Conservation (phyloP, 2,888 invertebrate species). For the Megamerina dolium region DNA sequence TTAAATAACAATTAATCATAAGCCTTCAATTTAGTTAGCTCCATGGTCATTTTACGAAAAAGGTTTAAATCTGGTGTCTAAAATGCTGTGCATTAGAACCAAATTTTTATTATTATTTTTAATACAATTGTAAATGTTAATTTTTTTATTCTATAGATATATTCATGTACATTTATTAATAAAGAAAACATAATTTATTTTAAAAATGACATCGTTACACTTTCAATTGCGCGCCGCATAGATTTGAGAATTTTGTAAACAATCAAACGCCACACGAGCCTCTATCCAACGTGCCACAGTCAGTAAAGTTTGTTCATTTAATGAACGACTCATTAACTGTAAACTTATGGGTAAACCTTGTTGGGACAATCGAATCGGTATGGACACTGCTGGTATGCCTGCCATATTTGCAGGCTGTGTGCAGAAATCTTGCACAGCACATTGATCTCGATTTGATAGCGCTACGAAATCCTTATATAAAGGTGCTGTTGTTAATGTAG, state of each 20-base stretch:
- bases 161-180: too few species aligned
- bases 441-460: slow-evolving; percentile 78
- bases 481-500: slow-evolving; percentile 83
- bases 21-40: too few species aligned
- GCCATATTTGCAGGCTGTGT: slow-evolving; percentile 97
- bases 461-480: slow-evolving; percentile 68
- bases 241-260: slow-evolving; percentile 32
- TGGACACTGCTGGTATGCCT: slow-evolving; percentile 82
- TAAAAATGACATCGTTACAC: too few species aligned
- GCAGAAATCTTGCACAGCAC: slow-evolving; percentile 85
- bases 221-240: slow-evolving; percentile 15
- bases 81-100: background rate
- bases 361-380: slow-evolving; percentile 73
- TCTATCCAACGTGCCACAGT: slow-evolving; percentile 79
- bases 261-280: slow-evolving; percentile 53
- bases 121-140: too few species aligned
- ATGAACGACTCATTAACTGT: slow-evolving; percentile 78
- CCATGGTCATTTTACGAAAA: too few species aligned
- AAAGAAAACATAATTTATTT: too few species aligned
- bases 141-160: too few species aligned
- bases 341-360: slow-evolving; percentile 75
- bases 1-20: too few species aligned
- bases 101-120: too few species aligned
- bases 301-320: slow-evolving; percentile 70
- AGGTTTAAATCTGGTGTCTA: too few species aligned